Evolutionary conservation across 1,140 invertebrate genomes (phyloP).

Genomic region (Sarcophaga peregrina): DNA sequence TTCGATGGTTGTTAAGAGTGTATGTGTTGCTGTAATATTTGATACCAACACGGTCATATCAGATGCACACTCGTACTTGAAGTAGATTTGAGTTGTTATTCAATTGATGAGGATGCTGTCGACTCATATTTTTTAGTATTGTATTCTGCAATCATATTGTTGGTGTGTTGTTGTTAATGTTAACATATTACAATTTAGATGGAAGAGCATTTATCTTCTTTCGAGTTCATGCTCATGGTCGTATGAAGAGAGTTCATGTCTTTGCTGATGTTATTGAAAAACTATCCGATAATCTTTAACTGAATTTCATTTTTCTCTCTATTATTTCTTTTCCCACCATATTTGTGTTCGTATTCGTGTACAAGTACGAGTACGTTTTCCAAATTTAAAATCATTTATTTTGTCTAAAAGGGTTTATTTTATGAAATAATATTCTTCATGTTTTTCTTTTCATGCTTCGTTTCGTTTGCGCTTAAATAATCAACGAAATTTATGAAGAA

Average conservation of each 20-base stretch:
- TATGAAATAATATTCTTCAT: neutral
- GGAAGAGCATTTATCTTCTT: neutral
- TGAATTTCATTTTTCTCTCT: neutral
- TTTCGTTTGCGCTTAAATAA: too few species aligned
- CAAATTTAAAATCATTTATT: neutral
- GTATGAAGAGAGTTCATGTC: too few species aligned
- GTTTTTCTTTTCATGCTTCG: neutral
- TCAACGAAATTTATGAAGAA: too few species aligned
- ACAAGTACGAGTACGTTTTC: too few species aligned
- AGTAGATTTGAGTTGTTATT: neutral
- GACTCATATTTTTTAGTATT: neutral
- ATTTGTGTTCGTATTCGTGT: neutral
- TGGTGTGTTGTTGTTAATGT: neutral
- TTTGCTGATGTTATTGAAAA: neutral
- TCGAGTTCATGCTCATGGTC: too few species aligned
- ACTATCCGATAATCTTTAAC: neutral
- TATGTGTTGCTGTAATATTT: too few species aligned
- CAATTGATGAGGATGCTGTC: neutral
- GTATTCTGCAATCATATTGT: neutral
- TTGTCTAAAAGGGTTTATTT: slow-evolving; percentile 1
- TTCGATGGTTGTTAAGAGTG: neutral
- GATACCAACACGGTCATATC: neutral
- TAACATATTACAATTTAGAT: neutral
- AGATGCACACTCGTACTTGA: neutral
- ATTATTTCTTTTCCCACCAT: neutral